Evolutionary conservation across 2,888 invertebrate species (phyloP), one percentile per base, ranked within the genome.

Genomic region (Eucriotettix oculatus): DNA sequence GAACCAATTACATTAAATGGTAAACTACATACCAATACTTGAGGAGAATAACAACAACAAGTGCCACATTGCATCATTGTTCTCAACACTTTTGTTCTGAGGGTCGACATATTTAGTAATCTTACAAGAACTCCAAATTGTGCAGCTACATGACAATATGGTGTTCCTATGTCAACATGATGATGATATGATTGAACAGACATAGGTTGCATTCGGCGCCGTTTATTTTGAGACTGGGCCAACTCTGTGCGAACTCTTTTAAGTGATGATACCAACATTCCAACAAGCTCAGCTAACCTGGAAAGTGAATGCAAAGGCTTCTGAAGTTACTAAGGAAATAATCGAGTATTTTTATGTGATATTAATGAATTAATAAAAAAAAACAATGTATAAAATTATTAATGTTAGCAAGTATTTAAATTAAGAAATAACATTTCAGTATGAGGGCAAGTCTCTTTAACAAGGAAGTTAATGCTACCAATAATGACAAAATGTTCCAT

Each of bases 21-120:
- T 48, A 48, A 48, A 48, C 9, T 5, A 48, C 48, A 14, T n/a
- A 48, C 48, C 48, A 48, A 12, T 48, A 62, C 57, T 70, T 69
- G 76, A 0, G 81, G 76, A 0, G 82, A 78, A 66, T 82, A 79
- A 67, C 84, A 84, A 68, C 83, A 84, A 67, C 84, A 84, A 0
- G 78, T 80, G 1, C 83, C 83, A 59, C 79, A 77, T 55, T 73
- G 72, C 10, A 78, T 73, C 75, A 80, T 79, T 1, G 79, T 78
- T 42, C 58, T 56, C 14, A 63, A 42, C 10, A 59, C 52, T 14
- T 53, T 40, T n/a, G 40, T 14, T n/a, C 48, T 12, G 2, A 48
- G 14, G n/a, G 58, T 56, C 10, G 57, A n/a, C 17, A 40, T 53
- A 17, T 59, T 54, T 16, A 65, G 54, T 9, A 64, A 58, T 53